Evolutionary conservation across 2,113 vertebrate species (phyloP), one percentile per base, ranked within the genome.

Genomic region (Coregonus clupeaformis): DNA sequence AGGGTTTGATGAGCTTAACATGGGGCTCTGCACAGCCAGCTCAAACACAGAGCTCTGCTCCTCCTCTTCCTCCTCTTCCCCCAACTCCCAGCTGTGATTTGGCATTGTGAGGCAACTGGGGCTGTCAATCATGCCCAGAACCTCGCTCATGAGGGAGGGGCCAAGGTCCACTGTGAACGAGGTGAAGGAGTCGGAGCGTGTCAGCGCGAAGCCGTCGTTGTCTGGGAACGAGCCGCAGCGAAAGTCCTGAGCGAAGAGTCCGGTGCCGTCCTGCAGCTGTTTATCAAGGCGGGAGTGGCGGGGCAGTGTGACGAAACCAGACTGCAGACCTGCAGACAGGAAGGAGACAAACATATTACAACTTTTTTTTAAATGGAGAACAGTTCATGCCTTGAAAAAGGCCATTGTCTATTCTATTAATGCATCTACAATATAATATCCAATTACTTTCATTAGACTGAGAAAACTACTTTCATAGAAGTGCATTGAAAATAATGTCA

Each of bases 161-260:
- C 97, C 97, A 0, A 99, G 93, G 86, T 99, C 97, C 0, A 99
- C 86, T 3, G 93, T 95, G 89, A 99, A 97, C n/a, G 97, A 99
- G 72, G 93, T 83, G 59, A 99, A 89, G 52, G 97, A 99, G 86
- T 99, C 96, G 0, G 96, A 96, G 71, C 94, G 95, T 0, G 85
- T 91, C 36, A 94, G 86, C 0, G 78, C 65, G 49, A 76, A 1
- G 72, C 75, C 71, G 0, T 65, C 36, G 13, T 68, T 57, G 18
- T 91, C 87, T 1, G 78, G 62, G 2, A 83, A 25, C 2, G 85
- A 89, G 1, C 49, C 73, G 71, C 68, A 83, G 20, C 2, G 67
- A 4, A 45, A 1, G 1, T 90, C 86, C 63, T 24, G 57, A 11
- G n/a, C 20, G n/a, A 60, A 60, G 0, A 22, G 57, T 22, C 57